These are phyloP conservation scores for Clarias platycephalus DNA, from an alignment of 2,797 vertebrate genomes.

Conservation along the genomic window DNA sequence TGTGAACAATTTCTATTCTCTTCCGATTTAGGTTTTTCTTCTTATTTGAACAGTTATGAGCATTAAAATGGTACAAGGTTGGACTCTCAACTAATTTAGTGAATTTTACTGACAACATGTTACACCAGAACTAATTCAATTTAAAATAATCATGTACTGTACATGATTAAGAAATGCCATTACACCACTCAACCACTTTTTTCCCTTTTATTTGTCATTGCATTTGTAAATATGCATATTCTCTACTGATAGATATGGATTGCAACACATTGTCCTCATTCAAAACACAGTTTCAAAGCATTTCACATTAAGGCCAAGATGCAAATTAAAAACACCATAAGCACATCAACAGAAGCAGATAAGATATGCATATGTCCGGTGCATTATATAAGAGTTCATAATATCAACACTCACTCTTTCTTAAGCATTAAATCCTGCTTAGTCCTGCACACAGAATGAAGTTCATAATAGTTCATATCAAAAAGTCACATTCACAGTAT, in stretches of 20 bases:
- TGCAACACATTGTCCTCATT: constrained; percentile 53
- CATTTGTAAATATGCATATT: constrained; percentile 72
- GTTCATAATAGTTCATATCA: not conserved
- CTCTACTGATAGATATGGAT: constrained; percentile 59
- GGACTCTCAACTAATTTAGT: not conserved
- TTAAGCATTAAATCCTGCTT: constrained; percentile 9
- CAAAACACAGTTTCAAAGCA: constrained; percentile 23
- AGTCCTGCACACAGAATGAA: not conserved
- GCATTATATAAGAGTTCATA: constrained; percentile 33
- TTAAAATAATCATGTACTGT: not conserved
- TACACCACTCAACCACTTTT: constrained; percentile 47
- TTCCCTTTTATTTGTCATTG: constrained; percentile 70
- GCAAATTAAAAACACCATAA: constrained; percentile 2
- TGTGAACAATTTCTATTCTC: not conserved
- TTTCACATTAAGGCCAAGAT: constrained; percentile 12
- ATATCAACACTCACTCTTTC: constrained; percentile 3
- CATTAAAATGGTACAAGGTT: too few species aligned
- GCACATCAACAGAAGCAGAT: constrained; percentile 24
- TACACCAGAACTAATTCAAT: not conserved
- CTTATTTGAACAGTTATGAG: too few species aligned
- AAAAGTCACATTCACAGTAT: not conserved
- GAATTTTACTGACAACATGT: not conserved
- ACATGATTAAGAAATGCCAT: constrained; percentile 21
- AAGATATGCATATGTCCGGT: constrained; percentile 29
- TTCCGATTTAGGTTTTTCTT: not conserved